Base-by-base conservation (phyloP, 1,140 invertebrate genomes). In the Bilobella aurantiaca region DNA sequence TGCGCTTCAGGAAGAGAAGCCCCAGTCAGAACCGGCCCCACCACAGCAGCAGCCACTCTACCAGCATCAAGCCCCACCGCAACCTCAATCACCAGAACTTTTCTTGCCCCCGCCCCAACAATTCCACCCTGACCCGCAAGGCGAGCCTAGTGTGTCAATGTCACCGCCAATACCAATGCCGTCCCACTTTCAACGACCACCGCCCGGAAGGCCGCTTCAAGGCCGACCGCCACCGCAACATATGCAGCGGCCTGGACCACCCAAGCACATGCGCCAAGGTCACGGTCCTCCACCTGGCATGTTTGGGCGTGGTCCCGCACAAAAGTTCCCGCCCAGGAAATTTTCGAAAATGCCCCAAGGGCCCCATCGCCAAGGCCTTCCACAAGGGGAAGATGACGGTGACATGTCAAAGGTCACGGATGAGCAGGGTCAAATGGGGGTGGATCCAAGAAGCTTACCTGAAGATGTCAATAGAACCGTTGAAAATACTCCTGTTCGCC, bases 151-250 rank as follows among this genome's bases (percentile, higher is more conserved):
- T 53, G 49, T 53, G 12, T 53, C 49, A 12, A 53, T 53, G 49
- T 53, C 49, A 28, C 63, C 58, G 18, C 61, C 61, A 46, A 63
- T 63, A 8, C 66, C 53, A 47, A 29, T 58, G 21, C 61, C 57
- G 46, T 27, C 57, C 53, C 34, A 46, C 42, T n/a, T n/a, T n/a
- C n/a, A n/a, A n/a, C 16, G 61, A 62, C 25, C 61, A 65, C 16
- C 30, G 23, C 58, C 34, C 3, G 34, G 49, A 18, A 8, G 29
- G 5, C 65, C 47, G 14, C 25, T 28, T 16, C 62, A 21, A 34
- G 25, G 18, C 3, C 8, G 42, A 62, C 64, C 66, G 37, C 56
- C 56, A 16, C 23, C 53, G 16, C 49, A 2, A 37, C 57, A 42
- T 29, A 53, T 58, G 56, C 57, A 32, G 21, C 57, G 59, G 56